Base-by-base conservation (phyloP, 2,888 invertebrate genomes). In the Leptopilina drosophilae region DNA sequence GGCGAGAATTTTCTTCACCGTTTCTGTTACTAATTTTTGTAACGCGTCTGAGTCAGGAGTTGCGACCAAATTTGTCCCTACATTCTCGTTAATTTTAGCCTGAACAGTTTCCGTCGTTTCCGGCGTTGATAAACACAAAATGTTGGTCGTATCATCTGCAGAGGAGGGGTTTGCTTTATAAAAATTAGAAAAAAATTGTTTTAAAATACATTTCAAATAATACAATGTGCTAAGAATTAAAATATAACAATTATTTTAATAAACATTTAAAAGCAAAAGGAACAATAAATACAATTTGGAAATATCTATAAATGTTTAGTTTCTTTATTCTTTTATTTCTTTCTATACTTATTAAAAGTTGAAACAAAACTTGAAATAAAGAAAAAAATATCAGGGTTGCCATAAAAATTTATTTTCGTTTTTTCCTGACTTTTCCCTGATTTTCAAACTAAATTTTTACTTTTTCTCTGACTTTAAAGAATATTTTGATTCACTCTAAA, bases 1-100 rank as follows among this genome's bases (percentile, higher is more conserved):
- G 77, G 92, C 93, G 85, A 94, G 93, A 87, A 93, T 95, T 92
- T 93, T 95, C 90, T 92, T 94, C 81, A 93, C 95, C 83, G 94
- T 94, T 85, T 94, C 94, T 53, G 94, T 93, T 66, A 94, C 94
- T 82, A 94, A 89, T 89, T 94, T 93, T 85, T 94, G 93, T 82
- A 94, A 88, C 84, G 93, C 93, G 82, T 93, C 93, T 83, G 93
- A 92, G 92, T 92, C 92, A 87, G 93, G 92, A 81, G 93, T 89
- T 66, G 92, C 92, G 79, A 93, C 92, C 82, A 91, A 26, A 46
- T 85, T 42, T 5, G 84, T 7, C 49, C 81, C 84, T 1, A 83
- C 53, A 33, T 12, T 59, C n/a, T 80, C 12, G 76, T 66, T 65
- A 82, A 78, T 77, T 82, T 88, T 85, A 40, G 83, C 82, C 78